Evolutionary conservation across 2,888 invertebrate genomes (phyloP).

Genomic region (Cordilura impudica): DNA sequence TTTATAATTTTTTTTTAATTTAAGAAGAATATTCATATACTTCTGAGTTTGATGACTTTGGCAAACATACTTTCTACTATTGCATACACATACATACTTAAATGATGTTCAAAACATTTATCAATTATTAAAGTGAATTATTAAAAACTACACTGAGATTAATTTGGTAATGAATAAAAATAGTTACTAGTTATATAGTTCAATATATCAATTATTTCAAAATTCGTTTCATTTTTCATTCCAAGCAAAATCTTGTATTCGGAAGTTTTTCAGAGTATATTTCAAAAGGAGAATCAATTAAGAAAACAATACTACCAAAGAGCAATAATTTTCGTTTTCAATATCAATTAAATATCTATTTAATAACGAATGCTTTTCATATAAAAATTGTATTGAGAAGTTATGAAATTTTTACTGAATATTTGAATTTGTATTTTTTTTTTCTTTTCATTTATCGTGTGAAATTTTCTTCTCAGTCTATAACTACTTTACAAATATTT

Average conservation of each 20-base stretch:
- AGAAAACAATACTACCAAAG: too few relatives aligned
- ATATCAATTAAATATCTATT: too few relatives aligned
- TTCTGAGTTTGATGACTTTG: neutral
- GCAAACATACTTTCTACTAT: constrained; percentile 9
- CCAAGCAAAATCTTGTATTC: too few relatives aligned
- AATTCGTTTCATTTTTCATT: too few relatives aligned
- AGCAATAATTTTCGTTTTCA: too few relatives aligned
- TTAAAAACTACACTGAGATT: constrained; percentile 26
- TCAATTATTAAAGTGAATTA: neutral
- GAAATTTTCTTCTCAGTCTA: constrained; percentile 31
- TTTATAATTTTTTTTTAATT: neutral
- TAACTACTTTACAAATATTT: constrained; percentile 33
- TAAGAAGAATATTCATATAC: neutral
- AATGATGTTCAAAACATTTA: neutral
- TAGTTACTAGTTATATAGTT: neutral
- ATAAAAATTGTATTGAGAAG: too few relatives aligned
- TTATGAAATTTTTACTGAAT: neutral
- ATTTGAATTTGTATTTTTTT: neutral
- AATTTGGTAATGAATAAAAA: too few relatives aligned
- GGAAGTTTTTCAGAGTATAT: too few relatives aligned
- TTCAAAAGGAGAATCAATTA: too few relatives aligned
- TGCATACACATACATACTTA: constrained; percentile 29
- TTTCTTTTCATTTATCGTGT: neutral
- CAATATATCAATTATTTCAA: neutral
- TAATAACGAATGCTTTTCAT: too few relatives aligned